Evolutionary conservation across 2,113 vertebrate genomes (phyloP).

Genomic region (Stomatorhinus ivindoensis): DNA sequence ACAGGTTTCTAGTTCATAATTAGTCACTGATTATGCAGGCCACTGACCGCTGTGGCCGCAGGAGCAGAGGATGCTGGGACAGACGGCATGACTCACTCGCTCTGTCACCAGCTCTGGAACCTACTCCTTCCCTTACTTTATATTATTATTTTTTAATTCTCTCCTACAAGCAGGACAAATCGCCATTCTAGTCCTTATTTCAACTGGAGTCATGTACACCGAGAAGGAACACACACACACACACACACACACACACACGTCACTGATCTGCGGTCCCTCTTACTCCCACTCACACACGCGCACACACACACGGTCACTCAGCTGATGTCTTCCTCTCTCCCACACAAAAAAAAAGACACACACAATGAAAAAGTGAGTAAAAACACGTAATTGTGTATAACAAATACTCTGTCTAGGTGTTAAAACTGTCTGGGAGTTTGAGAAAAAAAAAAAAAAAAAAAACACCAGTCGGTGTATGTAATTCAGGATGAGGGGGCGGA

Average conservation of each 20-base stretch:
- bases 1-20: background rate
- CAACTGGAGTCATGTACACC: background rate
- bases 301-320: background rate
- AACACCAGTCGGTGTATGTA: background rate
- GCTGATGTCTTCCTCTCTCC: background rate
- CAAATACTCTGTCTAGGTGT: background rate
- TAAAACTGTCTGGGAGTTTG: slow-evolving; percentile 1
- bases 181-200: background rate
- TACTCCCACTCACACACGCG: background rate
- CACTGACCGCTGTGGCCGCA: background rate
- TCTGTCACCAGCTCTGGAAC: background rate
- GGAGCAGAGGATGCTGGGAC: slow-evolving; percentile 2
- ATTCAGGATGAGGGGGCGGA: background rate
- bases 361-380: background rate
- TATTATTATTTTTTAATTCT: background rate
- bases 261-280: background rate
- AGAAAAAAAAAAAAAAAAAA: background rate
- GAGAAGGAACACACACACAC: background rate
- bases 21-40: background rate
- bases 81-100: background rate
- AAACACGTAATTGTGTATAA: background rate
- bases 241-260: background rate
- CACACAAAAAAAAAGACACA: background rate
- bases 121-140: background rate
- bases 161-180: background rate